Conservation (phyloP, 2,113 vertebrate species). For the Vombatus ursinus region DNA sequence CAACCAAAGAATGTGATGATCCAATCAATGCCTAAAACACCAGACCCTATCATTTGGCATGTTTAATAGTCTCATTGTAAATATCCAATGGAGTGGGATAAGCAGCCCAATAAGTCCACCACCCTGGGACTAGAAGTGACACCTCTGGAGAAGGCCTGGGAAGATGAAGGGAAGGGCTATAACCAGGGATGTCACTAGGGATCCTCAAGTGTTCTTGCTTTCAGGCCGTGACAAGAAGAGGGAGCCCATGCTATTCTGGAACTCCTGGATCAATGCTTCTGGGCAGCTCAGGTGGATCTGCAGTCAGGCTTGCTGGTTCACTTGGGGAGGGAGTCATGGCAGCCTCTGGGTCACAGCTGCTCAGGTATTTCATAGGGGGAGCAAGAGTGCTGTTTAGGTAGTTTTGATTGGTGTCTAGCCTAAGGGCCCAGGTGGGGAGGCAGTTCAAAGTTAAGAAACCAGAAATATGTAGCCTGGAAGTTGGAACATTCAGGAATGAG, state of each 20-base stretch:
- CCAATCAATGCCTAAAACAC: too few species aligned
- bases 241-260: not conserved
- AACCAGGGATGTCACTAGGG: not conserved
- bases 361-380: not conserved
- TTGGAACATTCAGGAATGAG: not conserved
- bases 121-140: not conserved
- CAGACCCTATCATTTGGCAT: not conserved
- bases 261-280: not conserved
- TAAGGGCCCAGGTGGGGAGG: not conserved
- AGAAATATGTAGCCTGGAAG: not conserved
- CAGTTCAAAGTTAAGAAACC: not conserved
- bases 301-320: not conserved
- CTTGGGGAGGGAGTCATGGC: not conserved
- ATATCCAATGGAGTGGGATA: not conserved
- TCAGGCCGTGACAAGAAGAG: not conserved
- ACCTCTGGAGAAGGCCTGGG: not conserved
- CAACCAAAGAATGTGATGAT: not conserved
- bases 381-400: not conserved
- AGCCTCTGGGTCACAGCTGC: not conserved
- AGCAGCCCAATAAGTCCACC: not conserved
- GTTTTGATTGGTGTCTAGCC: not conserved
- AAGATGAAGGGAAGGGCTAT: not conserved
- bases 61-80: not conserved
- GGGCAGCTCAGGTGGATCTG: not conserved
- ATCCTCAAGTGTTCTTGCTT: not conserved